phyloP scores from a whole-genome alignment of 2,797 vertebrate species.

The Hoplostethus atlanticus region DNA sequence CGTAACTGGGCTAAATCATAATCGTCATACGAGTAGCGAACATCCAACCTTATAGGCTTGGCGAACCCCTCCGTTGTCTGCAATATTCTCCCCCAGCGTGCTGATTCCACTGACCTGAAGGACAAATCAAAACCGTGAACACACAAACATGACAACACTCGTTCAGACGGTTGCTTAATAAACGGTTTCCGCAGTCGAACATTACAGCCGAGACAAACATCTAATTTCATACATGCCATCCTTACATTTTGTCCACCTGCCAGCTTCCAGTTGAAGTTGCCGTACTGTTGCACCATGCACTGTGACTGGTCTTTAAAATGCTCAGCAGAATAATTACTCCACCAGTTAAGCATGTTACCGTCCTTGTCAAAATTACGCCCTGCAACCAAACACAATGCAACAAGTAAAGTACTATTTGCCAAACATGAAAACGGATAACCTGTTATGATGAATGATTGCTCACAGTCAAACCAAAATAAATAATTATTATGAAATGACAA shows the following conservation, averaged over 20 bases:
- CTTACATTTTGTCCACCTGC: slow-evolving; percentile 93
- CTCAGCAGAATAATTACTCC: slow-evolving; percentile 94
- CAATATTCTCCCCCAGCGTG: slow-evolving; percentile 97
- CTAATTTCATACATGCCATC: slow-evolving; percentile 15
- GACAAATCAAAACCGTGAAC: slow-evolving; percentile 21
- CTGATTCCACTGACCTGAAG: slow-evolving; percentile 94
- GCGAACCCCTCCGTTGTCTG: slow-evolving; percentile 95
- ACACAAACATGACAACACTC: slow-evolving; percentile 63
- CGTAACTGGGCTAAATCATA: background rate
- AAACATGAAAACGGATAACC: background rate
- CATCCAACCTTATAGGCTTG: slow-evolving; percentile 93
- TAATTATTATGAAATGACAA: background rate
- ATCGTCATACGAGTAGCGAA: slow-evolving; percentile 5
- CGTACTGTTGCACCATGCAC: slow-evolving; percentile 95
- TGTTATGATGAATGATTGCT: slow-evolving; percentile 1
- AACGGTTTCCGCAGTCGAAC: background rate
- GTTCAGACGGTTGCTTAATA: slow-evolving; percentile 51
- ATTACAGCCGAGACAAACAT: slow-evolving; percentile 33
- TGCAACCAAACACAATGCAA: slow-evolving; percentile 65
- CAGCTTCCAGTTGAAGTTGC: slow-evolving; percentile 95
- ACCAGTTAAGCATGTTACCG: slow-evolving; percentile 98
- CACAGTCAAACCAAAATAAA: slow-evolving; percentile 16
- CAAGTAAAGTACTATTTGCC: slow-evolving; percentile 28
- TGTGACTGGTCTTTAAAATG: slow-evolving; percentile 93
- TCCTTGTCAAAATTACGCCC: slow-evolving; percentile 97